Evolutionary conservation across 2,888 invertebrate genomes (phyloP), one percentile per base, ranked within the genome.

Genomic region (Dorcus hopei): DNA sequence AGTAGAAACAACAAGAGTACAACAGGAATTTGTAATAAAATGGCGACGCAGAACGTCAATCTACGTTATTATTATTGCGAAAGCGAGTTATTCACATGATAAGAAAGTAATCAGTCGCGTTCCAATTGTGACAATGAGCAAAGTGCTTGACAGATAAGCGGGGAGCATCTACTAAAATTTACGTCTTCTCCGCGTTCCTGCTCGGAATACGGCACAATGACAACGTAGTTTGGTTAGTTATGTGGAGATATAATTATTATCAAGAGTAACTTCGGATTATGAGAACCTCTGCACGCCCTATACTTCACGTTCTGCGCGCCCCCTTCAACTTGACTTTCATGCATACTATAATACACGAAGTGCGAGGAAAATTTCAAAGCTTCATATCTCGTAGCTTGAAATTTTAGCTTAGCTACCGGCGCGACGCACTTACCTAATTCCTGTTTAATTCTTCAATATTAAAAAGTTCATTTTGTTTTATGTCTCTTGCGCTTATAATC

Each of bases 91-190:
- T 59, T 54, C 50, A 48, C 57, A 54, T 58, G 63, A 65, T 65
- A 66, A 64, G 58, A 54, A 59, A 58, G 63, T 64, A 64, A 67
- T 64, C 67, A 62, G 63, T 33, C 52, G 60, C 56, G 62, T 62
- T 66, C 61, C 65, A 65, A 65, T 67, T 67, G 68, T 66, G 62
- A 66, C 65, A 66, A 67, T 67, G 68, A 65, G 67, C 58, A 54
- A 64, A 68, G 65, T 66, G 63, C 62, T 62, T 66, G 65, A 63
- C 68, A 67, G 68, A 68, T 68, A 68, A 66, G 65, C 61, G 62
- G 54, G 60, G 53, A 53, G 59, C 55, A 61, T 57, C 62, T 57
- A 53, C 51, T 51, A 52, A 59, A 64, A 64, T 64, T 65, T 64
- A 67, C 61, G 61, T 63, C 63, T 64, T 58, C 65, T 58, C 65